Conservation (phyloP, 2,888 invertebrate genomes). For the Luperina nickerlii region DNA sequence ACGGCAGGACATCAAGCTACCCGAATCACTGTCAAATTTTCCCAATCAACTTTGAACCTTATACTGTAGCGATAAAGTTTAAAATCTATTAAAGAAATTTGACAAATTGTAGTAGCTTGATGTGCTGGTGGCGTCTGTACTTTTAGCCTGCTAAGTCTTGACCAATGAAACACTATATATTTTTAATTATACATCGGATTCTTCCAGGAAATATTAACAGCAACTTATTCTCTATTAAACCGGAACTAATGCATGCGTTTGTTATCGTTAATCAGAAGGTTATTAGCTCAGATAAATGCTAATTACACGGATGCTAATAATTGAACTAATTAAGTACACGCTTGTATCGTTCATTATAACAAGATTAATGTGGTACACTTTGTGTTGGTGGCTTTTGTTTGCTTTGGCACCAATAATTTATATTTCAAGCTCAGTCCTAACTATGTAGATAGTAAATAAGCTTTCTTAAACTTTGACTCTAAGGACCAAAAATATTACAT, state of each 20-base stretch:
- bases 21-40: too few species aligned
- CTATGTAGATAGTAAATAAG: neutral
- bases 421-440: neutral
- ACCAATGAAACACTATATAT: too few species aligned
- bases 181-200: neutral
- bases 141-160: too few species aligned
- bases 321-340: constrained; percentile 55
- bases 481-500: neutral
- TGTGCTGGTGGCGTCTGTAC: too few species aligned
- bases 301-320: constrained; percentile 55
- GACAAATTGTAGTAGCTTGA: too few species aligned
- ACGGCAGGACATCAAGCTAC: too few species aligned
- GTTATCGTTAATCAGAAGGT: constrained; percentile 52
- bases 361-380: constrained; percentile 24
- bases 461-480: neutral
- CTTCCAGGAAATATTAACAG: constrained; percentile 19
- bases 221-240: constrained; percentile 37
- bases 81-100: too few species aligned
- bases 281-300: constrained; percentile 56
- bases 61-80: too few species aligned
- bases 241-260: constrained; percentile 45
- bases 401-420: constrained; percentile 1
- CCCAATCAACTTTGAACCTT: too few species aligned
- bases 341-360: constrained; percentile 42
- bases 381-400: constrained; percentile 34